Evolutionary conservation across 2,113 vertebrate genomes (phyloP), one percentile per base, ranked within the genome.

Genomic region (Menidia beryllina): DNA sequence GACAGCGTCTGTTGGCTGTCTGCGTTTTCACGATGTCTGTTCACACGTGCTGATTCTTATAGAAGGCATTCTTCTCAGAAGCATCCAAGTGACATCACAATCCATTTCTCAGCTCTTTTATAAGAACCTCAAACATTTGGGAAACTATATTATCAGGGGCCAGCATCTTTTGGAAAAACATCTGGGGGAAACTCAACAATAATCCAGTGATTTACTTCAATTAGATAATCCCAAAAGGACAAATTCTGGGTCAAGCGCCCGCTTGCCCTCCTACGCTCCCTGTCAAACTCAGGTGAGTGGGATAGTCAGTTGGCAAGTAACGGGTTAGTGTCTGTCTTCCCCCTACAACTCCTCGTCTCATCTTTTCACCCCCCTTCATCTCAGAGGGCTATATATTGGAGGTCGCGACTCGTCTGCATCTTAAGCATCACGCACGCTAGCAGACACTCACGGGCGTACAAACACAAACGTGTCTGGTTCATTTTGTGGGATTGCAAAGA

Each of bases 301-400:
- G 75, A 82, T 64, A 54, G 68, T 67, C 72, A 80, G 70, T 55
- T 83, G 86, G 90, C 85, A 83, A 76, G 77, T 79, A 88, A 81
- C 53, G 82, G 88, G 87, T 88, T 86, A 89, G 82, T 69, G 53
- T 87, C 74, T 85, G 77, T 85, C 85, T 79, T 63, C 64, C 82
- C 55, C 45, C 63, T 79, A 45, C 72, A 70, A 23, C 62, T 47
- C 75, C 56, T 62, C 57, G 19, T 57, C 71, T 73, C 81, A 59
- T 66, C 74, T 67, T 50, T 45, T 69, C 77, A 51, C 45, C 72
- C 76, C 83, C 59, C 79, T 49, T 74, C 65, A 69, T 67, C 81
- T 81, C 70, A 7, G 70, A 86, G 76, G 83, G 89, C 76, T 93
- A 94, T 94, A 94, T 92, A 94, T 88, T 81, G 77, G 88, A 89